Evolutionary conservation across 2,888 invertebrate genomes (phyloP).

Genomic region (Pandemis cinnamomeana): DNA sequence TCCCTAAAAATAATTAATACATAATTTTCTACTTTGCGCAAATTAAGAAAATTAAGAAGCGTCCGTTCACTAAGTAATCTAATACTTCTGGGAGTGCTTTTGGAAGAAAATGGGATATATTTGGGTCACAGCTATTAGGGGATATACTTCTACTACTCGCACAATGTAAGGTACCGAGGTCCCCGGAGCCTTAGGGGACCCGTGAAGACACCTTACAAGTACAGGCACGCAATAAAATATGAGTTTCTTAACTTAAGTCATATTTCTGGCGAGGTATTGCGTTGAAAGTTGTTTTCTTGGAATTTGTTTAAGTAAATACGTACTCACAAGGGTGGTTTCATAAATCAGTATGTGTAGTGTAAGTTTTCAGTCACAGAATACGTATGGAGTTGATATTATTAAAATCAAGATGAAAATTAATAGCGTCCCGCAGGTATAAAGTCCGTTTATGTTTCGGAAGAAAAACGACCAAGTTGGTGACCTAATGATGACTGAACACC

Average conservation of each 20-base stretch:
- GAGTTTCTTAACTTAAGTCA: slow-evolving; percentile 2
- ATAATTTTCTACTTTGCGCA: slow-evolving; percentile 27
- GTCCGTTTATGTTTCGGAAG: too few relatives aligned
- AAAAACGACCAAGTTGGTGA: too few relatives aligned
- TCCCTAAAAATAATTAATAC: slow-evolving; percentile 24
- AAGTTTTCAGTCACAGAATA: too few relatives aligned
- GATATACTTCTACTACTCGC: background rate
- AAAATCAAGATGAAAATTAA: too few relatives aligned
- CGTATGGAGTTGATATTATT: background rate
- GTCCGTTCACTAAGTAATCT: slow-evolving; percentile 34
- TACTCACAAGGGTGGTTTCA: background rate
- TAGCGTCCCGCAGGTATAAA: too few relatives aligned
- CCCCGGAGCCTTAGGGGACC: background rate
- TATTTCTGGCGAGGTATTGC: slow-evolving; percentile 9
- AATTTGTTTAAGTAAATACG: background rate
- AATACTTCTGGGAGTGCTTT: slow-evolving; percentile 30
- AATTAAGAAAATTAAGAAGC: slow-evolving; percentile 33
- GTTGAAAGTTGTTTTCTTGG: background rate
- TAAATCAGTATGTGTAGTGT: background rate
- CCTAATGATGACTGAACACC: too few relatives aligned
- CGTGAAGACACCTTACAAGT: background rate
- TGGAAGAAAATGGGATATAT: slow-evolving; percentile 10
- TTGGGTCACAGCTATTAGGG: slow-evolving; percentile 9
- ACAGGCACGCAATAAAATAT: background rate
- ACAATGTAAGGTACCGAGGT: background rate